Conservation (phyloP, 2,113 vertebrate genomes). For the Chamaea fasciata region DNA sequence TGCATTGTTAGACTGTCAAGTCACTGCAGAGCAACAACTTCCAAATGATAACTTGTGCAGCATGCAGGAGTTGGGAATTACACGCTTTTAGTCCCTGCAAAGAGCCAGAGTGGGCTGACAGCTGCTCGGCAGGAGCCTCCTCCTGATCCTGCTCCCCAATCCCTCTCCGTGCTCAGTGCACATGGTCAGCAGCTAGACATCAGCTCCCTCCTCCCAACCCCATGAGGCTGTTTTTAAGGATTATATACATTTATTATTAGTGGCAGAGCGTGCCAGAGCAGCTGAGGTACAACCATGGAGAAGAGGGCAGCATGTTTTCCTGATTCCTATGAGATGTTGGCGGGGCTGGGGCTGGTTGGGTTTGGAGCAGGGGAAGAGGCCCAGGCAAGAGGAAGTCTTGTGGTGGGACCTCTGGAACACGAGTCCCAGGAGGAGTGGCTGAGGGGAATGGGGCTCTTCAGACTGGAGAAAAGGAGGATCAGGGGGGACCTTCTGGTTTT, state of each 20-base stretch:
- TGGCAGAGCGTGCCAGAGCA: not conserved
- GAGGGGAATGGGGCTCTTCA: not conserved
- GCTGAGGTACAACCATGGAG: not conserved
- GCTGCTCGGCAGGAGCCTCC: not conserved
- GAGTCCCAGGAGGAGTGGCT: not conserved
- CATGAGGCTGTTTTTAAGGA: not conserved
- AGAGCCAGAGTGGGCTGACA: not conserved
- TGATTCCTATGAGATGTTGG: rapidly evolving
- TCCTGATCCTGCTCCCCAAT: not conserved
- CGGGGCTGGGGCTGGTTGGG: not conserved
- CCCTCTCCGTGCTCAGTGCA: not conserved
- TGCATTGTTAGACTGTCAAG: constrained; percentile 75
- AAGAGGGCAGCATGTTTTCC: not conserved
- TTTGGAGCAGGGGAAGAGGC: not conserved
- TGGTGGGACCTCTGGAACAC: not conserved
- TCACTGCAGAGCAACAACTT: constrained; percentile 69
- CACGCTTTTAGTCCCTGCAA: constrained; percentile 38
- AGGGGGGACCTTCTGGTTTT: not conserved
- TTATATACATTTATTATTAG: constrained; percentile 16
- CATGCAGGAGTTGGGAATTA: constrained; percentile 64
- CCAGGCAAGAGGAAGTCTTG: not conserved
- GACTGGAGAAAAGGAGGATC: not conserved
- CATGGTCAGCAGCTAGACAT: not conserved
- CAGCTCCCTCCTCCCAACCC: not conserved
- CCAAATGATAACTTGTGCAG: constrained; percentile 60